Evolutionary conservation across 2,888 invertebrate species (phyloP).

Genomic region (Amblyjoppa fuscipennis): DNA sequence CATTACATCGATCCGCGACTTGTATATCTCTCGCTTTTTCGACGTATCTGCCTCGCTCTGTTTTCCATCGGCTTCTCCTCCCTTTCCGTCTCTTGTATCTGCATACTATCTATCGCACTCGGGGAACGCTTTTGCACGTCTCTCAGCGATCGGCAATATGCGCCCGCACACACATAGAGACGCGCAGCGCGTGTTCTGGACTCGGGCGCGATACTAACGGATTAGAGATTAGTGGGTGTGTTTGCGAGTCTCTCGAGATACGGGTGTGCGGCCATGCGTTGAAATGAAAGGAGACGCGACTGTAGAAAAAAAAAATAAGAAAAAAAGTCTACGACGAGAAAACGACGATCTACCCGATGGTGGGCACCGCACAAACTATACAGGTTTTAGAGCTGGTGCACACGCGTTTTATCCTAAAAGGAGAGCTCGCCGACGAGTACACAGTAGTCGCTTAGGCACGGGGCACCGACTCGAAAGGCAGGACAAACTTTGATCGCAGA

Average conservation of each 20-base stretch:
- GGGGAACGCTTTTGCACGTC: slow-evolving; percentile 30
- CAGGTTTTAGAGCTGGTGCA: slow-evolving; percentile 42
- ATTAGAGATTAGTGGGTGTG: slow-evolving; percentile 83
- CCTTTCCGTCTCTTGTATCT: slow-evolving; percentile 3
- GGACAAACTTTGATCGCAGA: slow-evolving; percentile 58
- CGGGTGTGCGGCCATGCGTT: slow-evolving; percentile 83
- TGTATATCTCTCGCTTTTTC: slow-evolving; percentile 30
- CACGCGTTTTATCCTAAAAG: slow-evolving; percentile 72
- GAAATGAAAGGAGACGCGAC: slow-evolving; percentile 84
- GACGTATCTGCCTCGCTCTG: slow-evolving; percentile 33
- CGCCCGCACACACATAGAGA: slow-evolving; percentile 28
- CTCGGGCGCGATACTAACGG: slow-evolving; percentile 69
- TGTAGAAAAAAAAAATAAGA: slow-evolving; percentile 68
- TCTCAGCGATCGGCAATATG: slow-evolving; percentile 33
- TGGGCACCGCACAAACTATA: slow-evolving; percentile 17
- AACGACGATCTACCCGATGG: slow-evolving; percentile 12
- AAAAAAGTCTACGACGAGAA: slow-evolving; percentile 70
- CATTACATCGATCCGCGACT: slow-evolving; percentile 51
- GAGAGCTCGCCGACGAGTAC: slow-evolving; percentile 65
- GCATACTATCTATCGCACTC: slow-evolving; percentile 16
- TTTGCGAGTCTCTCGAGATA: slow-evolving; percentile 75
- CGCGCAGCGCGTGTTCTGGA: slow-evolving; percentile 32
- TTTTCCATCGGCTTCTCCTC: slow-evolving; percentile 45
- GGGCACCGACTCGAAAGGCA: slow-evolving; percentile 21
- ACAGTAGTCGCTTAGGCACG: slow-evolving; percentile 25